Evolutionary conservation across 2,113 vertebrate genomes (phyloP).

Genomic region (Onychorhynchus coronatus): DNA sequence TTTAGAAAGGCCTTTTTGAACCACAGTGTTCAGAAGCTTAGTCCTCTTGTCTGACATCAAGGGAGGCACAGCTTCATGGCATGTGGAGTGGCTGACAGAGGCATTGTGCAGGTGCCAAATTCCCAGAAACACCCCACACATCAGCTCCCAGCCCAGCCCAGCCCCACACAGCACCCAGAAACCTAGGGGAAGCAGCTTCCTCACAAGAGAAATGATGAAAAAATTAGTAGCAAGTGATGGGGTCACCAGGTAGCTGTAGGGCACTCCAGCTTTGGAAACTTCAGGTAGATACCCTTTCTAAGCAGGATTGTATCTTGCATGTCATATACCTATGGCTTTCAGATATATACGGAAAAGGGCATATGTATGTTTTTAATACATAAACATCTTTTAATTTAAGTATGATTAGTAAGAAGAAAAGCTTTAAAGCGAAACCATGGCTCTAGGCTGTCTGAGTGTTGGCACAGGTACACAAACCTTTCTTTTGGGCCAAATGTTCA

Average conservation of each 20-base stretch:
- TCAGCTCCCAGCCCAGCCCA: not conserved
- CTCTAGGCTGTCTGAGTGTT: not conserved
- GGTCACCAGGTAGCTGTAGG: not conserved
- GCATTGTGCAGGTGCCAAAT: fast-evolving
- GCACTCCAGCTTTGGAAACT: not conserved
- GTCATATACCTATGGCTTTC: not conserved
- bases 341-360: not conserved
- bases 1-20: not conserved
- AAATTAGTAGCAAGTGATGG: not conserved
- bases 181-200: not conserved
- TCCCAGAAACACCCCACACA: not conserved
- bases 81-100: not conserved
- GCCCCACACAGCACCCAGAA: not conserved
- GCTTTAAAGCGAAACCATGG: not conserved
- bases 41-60: not conserved
- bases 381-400: not conserved
- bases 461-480: not conserved
- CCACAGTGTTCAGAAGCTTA: not conserved
- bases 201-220: not conserved
- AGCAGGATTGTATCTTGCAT: not conserved
- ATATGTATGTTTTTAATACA: not conserved
- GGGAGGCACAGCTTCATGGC: not conserved
- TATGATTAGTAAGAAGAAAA: not conserved
- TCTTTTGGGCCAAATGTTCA: not conserved
- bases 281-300: not conserved